Evolutionary conservation across 2,113 vertebrate species (phyloP).

Genomic region (Helogale parvula): DNA sequence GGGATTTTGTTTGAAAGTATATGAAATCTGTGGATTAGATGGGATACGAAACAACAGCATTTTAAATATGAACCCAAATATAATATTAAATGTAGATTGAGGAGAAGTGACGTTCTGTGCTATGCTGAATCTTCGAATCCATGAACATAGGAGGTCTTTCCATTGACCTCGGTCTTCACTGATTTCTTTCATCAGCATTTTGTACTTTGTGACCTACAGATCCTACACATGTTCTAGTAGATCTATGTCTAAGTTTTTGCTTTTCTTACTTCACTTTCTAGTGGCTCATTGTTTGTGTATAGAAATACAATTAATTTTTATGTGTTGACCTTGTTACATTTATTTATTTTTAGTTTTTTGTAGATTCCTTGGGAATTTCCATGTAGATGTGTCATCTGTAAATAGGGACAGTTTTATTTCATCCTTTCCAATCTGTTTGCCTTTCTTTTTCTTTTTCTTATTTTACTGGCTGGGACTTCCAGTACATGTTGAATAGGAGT

Average conservation of each 20-base stretch:
- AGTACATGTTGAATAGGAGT: background rate
- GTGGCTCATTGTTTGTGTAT: background rate
- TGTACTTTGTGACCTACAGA: background rate
- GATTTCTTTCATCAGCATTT: constrained; percentile 1
- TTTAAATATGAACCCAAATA: background rate
- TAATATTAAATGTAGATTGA: background rate
- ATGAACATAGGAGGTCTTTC: background rate
- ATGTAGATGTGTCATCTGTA: background rate
- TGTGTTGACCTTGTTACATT: background rate
- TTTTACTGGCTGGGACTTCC: too few species aligned
- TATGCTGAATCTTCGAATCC: background rate
- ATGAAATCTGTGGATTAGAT: background rate
- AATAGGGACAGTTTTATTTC: background rate
- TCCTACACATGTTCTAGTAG: background rate
- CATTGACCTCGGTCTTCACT: background rate
- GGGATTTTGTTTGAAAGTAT: background rate
- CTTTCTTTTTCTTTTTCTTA: background rate
- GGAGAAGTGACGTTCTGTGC: background rate
- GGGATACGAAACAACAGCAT: background rate
- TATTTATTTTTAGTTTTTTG: background rate
- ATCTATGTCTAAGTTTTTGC: background rate
- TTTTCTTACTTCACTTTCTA: background rate
- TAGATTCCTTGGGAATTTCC: background rate
- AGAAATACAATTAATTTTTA: background rate
- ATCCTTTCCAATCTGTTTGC: background rate